Base-by-base conservation (phyloP, 1,140 invertebrate species). In the Papilio xuthus region DNA sequence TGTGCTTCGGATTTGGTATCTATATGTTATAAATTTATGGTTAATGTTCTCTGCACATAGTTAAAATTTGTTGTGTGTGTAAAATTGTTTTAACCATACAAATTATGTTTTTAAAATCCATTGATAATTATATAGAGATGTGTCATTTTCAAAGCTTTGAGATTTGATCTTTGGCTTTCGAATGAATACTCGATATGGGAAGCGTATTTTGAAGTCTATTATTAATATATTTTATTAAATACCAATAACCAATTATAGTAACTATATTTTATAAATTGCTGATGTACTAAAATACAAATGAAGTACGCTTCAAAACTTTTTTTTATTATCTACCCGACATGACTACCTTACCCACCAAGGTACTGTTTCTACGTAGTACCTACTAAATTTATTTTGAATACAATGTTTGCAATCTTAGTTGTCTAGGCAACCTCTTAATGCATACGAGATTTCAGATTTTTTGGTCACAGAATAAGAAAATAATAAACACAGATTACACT, bases 81-180 rank as follows among this genome's bases (percentile, higher is more conserved):
- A n/a, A n/a, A 26, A 26, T 18, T 18, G 13, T 50, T 15, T 50
- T 50, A 60, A 23, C 20, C 56, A 26, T 23, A 26, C 12, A 26
- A 23, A 12, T 26, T 23, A 26, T 26, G 2, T 60, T 60, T 60
- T 60, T 53, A 9, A 15, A 32, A 67, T 4, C 26, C 15, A 28
- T 56, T 20, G 53, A 23, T 56, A 23, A 28, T 12, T 60, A 41
- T 13, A 12, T 23, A 12, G 37, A 44, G 10, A 44, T 44, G 41
- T 44, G 71, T 42, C 12, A 47, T 73, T 47, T 44, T 47, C 71
- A 73, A 73, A 73, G 71, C 71, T 73, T 23, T 41, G 41, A 26
- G 44, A 37, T 75, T 75, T 32, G 73, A 18, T 75, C 73, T 75
- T 75, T 75, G 73, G 73, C 47, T 18, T 28, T 28, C 56, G 10